phyloP scores from a whole-genome alignment of 2,888 invertebrate species.

The Eristalis tenax region DNA sequence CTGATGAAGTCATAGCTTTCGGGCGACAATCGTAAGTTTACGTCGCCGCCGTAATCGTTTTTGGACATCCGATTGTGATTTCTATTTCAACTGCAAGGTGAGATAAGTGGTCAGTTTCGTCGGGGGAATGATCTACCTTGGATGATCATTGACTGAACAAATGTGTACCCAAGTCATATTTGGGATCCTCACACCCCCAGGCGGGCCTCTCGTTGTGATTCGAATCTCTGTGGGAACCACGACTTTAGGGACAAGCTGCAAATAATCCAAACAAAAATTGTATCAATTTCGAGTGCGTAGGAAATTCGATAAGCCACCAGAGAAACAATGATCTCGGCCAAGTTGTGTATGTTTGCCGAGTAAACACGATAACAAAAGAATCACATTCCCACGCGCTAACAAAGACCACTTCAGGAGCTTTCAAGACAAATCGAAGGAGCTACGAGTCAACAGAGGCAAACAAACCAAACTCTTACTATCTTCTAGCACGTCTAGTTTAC shows the following conservation, averaged over 20 bases:
- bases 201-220: neutral
- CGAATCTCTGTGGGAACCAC: neutral
- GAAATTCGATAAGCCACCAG: neutral
- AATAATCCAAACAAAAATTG: too few species aligned
- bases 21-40: neutral
- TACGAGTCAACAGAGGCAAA: neutral
- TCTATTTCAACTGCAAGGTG: neutral
- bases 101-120: neutral
- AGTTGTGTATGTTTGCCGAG: neutral
- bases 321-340: neutral
- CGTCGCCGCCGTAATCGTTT: neutral
- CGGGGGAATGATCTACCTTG: neutral
- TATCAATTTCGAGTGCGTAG: too few species aligned
- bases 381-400: conserved; percentile 5
- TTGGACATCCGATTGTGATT: neutral
- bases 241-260: neutral
- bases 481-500: conserved; percentile 5
- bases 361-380: conserved; percentile 12
- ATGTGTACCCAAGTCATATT: too few species aligned
- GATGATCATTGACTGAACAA: too few species aligned
- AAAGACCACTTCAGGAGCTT: conserved; percentile 3
- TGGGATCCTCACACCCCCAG: too few species aligned
- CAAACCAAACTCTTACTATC: conserved; percentile 21
- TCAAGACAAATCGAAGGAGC: neutral
- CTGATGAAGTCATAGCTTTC: neutral